Evolutionary conservation across 2,888 invertebrate genomes (phyloP), one percentile per base, ranked within the genome.

Genomic region (Augiades crinisus): DNA sequence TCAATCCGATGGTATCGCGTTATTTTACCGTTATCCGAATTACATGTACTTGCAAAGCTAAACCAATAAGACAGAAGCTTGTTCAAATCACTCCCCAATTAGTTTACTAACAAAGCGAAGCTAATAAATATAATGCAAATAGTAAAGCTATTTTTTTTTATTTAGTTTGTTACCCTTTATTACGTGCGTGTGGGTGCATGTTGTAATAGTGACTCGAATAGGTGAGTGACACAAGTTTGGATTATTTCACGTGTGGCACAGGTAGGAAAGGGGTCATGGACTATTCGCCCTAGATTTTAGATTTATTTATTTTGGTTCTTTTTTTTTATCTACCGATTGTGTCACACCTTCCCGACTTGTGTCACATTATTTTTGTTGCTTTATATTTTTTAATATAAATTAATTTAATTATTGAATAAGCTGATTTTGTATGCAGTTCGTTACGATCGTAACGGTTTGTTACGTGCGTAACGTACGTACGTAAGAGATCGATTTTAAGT

Each of bases 141-240:
- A n/a, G n/a, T n/a, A n/a, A n/a, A n/a, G n/a, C n/a, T n/a, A n/a
- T 54, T 57, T 60, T 58, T 54, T 52, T 53, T 57, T 31, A 55
- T 58, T 56, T 55, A 50, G 45, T 58, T 43, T 49, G 45, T 36
- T 50, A 47, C 53, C 53, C 43, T 37, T 54, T 56, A 43, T 59
- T 58, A 62, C 64, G 44, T 44, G 36, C 36, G 43, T 30, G 43
- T 14, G 64, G 68, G 41, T 50, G 50, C 50, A 50, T 50, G 50
- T 44, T 50, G 31, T 34, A 50, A 43, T 36, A 36, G 5, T 33
- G 46, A 19, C n/a, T 27, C n/a, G 1, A 34, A 61, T 81, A 81
- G 90, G 90, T 90, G 82, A 90, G 90, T 90, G 90, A 84, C 90
- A 88, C 86, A 86, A 85, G 84, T 87, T 82, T 82, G 89, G 89